Evolutionary conservation across 2,797 vertebrate species (phyloP).

Genomic region (Anguilla anguilla): DNA sequence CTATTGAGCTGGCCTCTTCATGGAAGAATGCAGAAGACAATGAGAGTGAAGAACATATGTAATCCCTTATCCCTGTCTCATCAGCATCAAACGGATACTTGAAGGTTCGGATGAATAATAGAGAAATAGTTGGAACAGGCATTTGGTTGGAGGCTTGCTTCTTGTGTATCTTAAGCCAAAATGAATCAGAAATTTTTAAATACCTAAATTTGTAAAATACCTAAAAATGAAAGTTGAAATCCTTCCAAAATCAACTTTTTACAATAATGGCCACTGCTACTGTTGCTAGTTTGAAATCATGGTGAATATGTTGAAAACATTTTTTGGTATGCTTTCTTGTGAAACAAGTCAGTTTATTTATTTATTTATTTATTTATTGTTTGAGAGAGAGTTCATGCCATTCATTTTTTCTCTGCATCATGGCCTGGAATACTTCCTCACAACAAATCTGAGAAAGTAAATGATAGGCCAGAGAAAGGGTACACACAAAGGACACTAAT

Average conservation of each 20-base stretch:
- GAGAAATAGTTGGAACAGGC: background rate
- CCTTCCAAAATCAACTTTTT: background rate
- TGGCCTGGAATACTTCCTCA: background rate
- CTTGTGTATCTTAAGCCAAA: background rate
- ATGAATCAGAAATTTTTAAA: background rate
- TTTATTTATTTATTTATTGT: background rate
- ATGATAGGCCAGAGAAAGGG: background rate
- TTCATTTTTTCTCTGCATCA: background rate
- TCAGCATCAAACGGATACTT: background rate
- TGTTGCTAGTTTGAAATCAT: background rate
- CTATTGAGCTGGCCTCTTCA: slow-evolving; percentile 63
- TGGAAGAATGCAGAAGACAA: slow-evolving; percentile 34
- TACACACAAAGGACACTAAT: background rate
- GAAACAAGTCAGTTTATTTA: background rate
- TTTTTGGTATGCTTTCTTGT: background rate
- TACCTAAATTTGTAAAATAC: background rate
- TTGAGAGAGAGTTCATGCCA: background rate
- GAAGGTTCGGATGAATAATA: background rate
- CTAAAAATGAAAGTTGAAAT: slow-evolving; percentile 2
- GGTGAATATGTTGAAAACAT: background rate
- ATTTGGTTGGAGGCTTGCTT: background rate
- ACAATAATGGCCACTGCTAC: background rate
- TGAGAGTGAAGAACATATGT: background rate
- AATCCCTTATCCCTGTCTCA: slow-evolving; percentile 31
- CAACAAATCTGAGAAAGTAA: background rate